phyloP scores from a whole-genome alignment of 2,113 vertebrate species.

The Bubo blakistoni region DNA sequence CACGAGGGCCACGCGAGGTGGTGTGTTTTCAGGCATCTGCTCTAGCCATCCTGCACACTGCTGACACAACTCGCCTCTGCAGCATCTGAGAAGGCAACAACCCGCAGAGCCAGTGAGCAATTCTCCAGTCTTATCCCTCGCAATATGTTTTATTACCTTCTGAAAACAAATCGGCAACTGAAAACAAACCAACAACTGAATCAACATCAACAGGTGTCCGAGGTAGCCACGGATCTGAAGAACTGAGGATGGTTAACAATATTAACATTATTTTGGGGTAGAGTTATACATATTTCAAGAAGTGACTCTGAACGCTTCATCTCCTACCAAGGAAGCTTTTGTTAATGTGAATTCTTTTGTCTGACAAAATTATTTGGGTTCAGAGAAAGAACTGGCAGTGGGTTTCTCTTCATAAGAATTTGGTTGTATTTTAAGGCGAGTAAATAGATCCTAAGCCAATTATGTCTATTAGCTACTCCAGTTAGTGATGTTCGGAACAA shows the following conservation, averaged over 20 bases:
- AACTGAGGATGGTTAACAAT: neutral
- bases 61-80: neutral
- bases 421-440: neutral
- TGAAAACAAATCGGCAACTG: neutral
- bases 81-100: neutral
- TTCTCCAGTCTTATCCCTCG: neutral
- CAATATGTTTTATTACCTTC: neutral
- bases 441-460: neutral
- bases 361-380: neutral
- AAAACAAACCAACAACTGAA: neutral
- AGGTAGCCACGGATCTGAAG: neutral
- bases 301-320: neutral
- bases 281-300: neutral
- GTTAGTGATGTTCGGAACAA: neutral
- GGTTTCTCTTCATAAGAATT: neutral
- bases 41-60: neutral
- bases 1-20: accelerated
- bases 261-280: neutral
- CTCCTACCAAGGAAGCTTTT: neutral
- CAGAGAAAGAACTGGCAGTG: neutral
- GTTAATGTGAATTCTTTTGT: neutral
- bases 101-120: neutral
- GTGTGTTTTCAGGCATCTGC: neutral
- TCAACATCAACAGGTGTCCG: neutral
- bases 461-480: neutral